Evolutionary conservation across 2,113 vertebrate species (phyloP).

Genomic region (Eulemur rufifrons): DNA sequence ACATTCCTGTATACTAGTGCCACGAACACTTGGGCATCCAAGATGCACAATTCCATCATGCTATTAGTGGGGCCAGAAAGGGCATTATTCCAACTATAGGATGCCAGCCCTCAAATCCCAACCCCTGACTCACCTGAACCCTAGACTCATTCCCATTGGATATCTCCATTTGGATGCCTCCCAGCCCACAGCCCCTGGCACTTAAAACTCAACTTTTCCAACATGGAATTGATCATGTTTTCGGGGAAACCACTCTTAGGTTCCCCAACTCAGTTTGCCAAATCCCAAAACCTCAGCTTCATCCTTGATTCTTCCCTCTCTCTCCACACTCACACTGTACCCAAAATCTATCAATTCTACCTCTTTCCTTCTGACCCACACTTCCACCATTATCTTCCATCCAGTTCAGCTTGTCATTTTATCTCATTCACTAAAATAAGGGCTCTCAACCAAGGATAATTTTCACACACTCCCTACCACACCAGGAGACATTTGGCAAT

Average conservation of each 20-base stretch:
- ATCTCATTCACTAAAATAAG: neutral
- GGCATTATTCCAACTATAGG: neutral
- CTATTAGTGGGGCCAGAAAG: too few species aligned
- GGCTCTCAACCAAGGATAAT: neutral
- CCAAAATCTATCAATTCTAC: neutral
- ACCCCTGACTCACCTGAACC: neutral
- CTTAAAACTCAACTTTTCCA: neutral
- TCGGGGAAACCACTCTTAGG: neutral
- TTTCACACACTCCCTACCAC: accelerated
- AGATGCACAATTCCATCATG: accelerated
- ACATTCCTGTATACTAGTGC: accelerated
- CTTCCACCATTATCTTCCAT: neutral
- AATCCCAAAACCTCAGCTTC: neutral
- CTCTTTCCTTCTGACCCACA: neutral
- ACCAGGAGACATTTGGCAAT: neutral
- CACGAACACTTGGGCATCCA: neutral
- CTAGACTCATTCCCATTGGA: too few species aligned
- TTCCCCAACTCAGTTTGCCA: neutral
- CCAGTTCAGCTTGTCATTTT: neutral
- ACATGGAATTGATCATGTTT: neutral
- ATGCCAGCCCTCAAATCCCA: neutral
- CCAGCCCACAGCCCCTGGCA: neutral
- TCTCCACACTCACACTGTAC: neutral
- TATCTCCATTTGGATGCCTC: too few species aligned
- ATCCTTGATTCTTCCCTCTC: neutral